phyloP scores from a whole-genome alignment of 2,113 vertebrate genomes.

The Burhinus bistriatus region DNA sequence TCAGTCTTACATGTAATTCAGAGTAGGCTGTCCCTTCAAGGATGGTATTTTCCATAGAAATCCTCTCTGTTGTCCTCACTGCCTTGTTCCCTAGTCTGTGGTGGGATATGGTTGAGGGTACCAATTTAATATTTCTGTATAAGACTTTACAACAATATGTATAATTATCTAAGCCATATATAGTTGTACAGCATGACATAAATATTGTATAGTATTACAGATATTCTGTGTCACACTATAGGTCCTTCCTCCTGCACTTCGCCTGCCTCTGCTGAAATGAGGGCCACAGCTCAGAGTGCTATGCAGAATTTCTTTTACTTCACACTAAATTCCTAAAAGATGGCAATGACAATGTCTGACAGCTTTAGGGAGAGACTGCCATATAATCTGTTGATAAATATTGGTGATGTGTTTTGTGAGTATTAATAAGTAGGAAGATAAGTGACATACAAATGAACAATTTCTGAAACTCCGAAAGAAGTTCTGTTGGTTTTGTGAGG shows the following conservation, averaged over 20 bases:
- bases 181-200: neutral
- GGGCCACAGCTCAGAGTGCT: neutral
- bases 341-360: neutral
- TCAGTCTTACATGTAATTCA: neutral
- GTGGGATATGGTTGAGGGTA: neutral
- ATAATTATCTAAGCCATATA: neutral
- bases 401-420: neutral
- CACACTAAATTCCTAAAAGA: neutral
- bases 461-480: neutral
- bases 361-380: neutral
- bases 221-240: neutral
- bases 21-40: neutral
- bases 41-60: neutral
- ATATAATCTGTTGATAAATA: neutral
- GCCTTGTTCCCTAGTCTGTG: neutral
- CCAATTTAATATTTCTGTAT: neutral
- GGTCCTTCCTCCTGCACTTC: neutral
- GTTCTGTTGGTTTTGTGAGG: neutral
- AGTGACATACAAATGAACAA: neutral
- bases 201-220: neutral
- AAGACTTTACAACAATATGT: neutral
- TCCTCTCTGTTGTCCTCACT: neutral
- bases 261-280: neutral
- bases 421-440: neutral
- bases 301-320: neutral